Evolutionary conservation across 2,888 invertebrate species (phyloP).

Genomic region (Andrena fulva): DNA sequence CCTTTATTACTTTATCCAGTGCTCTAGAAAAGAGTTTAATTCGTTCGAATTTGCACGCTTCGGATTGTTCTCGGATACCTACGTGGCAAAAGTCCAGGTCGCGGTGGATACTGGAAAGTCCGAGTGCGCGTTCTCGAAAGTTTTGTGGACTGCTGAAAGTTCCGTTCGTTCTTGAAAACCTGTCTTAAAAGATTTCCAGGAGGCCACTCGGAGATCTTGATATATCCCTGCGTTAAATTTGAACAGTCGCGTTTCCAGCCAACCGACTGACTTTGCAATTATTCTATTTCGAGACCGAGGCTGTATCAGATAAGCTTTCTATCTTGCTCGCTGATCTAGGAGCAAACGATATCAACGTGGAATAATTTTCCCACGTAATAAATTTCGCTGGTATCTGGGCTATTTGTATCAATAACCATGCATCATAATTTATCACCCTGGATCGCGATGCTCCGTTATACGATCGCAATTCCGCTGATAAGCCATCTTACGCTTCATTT

Average conservation of each 20-base stretch:
- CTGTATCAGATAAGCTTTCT: constrained; percentile 49
- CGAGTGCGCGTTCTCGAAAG: constrained; percentile 21
- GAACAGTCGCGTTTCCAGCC: constrained; percentile 36
- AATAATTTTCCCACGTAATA: constrained; percentile 67
- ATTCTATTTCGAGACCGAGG: constrained; percentile 45
- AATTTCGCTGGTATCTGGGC: constrained; percentile 61
- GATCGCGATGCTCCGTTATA: constrained; percentile 29
- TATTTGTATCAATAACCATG: constrained; percentile 68
- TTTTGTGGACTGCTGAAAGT: constrained; percentile 38
- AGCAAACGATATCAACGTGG: constrained; percentile 58
- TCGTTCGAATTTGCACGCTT: constrained; percentile 14
- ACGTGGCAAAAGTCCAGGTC: constrained; percentile 24
- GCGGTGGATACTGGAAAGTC: constrained; percentile 25
- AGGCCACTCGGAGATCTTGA: constrained; percentile 22
- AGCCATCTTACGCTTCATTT: constrained; percentile 35
- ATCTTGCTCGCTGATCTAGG: constrained; percentile 58
- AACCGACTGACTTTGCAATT: constrained; percentile 56
- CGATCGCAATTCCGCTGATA: constrained; percentile 41
- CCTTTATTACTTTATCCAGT: background rate
- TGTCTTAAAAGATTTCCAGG: constrained; percentile 38
- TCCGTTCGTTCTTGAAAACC: constrained; percentile 22
- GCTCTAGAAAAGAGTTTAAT: constrained; percentile 7
- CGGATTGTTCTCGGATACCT: constrained; percentile 12
- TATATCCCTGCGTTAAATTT: constrained; percentile 54
- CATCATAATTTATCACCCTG: constrained; percentile 59